These are phyloP conservation scores for Lethrus apterus DNA, from an alignment of 1,140 invertebrate genomes.

Conservation along the genomic window DNA sequence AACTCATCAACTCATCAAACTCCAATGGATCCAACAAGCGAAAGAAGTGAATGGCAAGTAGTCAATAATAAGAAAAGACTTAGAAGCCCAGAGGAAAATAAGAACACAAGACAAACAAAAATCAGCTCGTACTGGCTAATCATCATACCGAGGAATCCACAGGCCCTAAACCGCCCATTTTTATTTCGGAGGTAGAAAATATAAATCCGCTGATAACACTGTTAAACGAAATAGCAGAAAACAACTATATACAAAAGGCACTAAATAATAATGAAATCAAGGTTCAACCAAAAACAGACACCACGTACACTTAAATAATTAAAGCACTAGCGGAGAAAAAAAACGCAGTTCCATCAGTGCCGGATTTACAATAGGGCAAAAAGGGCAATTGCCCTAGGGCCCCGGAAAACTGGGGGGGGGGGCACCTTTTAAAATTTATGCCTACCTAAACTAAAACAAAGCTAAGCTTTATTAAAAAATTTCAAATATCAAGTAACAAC, in stretches of 20 bases:
- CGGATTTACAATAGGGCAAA: no score
- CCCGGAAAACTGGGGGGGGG: no score
- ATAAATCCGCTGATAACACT: slow-evolving; percentile 1
- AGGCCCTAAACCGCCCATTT: slow-evolving; percentile 2
- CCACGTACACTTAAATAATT: background rate
- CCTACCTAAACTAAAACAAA: no score
- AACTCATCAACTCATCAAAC: no score
- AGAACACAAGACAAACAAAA: background rate
- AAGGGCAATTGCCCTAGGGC: no score
- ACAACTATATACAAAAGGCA: no score
- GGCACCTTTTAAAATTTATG: no score
- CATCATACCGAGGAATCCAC: background rate
- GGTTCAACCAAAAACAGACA: background rate
- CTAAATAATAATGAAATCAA: background rate
- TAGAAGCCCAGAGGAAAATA: background rate
- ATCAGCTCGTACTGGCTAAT: background rate
- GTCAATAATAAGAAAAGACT: slow-evolving; percentile 4
- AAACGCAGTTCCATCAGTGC: slow-evolving; percentile 7
- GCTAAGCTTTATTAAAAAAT: no score
- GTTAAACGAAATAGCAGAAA: no score
- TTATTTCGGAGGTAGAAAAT: background rate
- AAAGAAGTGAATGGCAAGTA: background rate
- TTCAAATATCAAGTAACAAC: no score
- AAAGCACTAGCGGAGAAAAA: background rate
- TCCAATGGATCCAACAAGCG: no score